Percentiles rank a stretch among this genome's conserved stretches.
Conservation (phyloP, 2,888 invertebrate species). For the Rosalia funebris region DNA sequence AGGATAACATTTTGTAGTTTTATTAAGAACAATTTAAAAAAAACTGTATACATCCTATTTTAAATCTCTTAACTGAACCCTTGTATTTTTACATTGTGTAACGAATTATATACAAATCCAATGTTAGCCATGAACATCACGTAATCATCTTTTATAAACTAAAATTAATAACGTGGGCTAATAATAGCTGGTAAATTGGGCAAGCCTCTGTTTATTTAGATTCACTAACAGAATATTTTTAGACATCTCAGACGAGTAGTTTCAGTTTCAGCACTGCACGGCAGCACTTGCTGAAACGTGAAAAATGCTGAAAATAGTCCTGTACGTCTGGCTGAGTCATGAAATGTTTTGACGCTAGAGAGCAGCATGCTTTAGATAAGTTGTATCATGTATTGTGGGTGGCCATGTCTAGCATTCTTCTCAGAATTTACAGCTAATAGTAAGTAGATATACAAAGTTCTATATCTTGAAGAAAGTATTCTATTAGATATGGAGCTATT, state of each 20-base stretch:
- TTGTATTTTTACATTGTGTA: too few relatives aligned
- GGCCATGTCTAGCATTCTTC: background rate
- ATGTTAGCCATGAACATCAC: conserved; percentile 28
- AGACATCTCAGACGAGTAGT: conserved; percentile 36
- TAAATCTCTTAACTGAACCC: too few relatives aligned
- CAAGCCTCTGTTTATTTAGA: conserved; percentile 44
- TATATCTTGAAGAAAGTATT: too few relatives aligned
- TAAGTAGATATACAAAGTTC: too few relatives aligned
- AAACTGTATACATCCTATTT: too few relatives aligned
- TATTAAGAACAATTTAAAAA: too few relatives aligned
- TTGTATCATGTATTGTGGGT: conserved; percentile 5
- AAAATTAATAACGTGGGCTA: conserved; percentile 49
- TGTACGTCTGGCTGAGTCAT: conserved; percentile 23
- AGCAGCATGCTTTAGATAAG: conserved; percentile 21
- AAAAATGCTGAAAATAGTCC: conserved; percentile 28
- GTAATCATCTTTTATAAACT: conserved; percentile 46
- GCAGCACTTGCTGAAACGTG: conserved; percentile 35
- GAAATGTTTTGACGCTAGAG: conserved; percentile 28
- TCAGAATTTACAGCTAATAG: too few relatives aligned
- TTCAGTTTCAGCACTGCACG: conserved; percentile 29
- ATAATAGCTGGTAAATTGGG: conserved; percentile 44
- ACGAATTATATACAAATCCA: too few relatives aligned
- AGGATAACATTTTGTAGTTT: too few relatives aligned
- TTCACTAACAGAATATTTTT: conserved; percentile 39
- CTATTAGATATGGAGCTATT: too few relatives aligned